Base-by-base conservation (phyloP, 2,888 invertebrate species). In the Spatulosminthurus flaviceps region DNA sequence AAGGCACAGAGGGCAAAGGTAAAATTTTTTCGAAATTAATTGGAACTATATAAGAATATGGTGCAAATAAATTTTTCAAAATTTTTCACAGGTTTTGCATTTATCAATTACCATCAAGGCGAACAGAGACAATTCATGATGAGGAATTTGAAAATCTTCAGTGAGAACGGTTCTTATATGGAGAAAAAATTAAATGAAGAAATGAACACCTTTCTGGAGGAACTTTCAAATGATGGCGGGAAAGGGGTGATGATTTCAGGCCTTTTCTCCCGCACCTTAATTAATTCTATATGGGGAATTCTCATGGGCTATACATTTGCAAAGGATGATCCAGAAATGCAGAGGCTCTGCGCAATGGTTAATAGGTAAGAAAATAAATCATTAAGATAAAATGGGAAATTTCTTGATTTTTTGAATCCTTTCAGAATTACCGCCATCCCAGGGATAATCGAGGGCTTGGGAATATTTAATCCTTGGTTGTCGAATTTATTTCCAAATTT, bases 51-150 rank as follows among this genome's bases (percentile, higher is more conserved):
- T 34, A 9, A 4, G 9, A 34, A 7, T 7, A 9, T 9, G 4
- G 9, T 34, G 34, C 34, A 34, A 34, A 4, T 34, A 34, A 34
- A 34, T 7, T 7, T 34, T 34, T 9, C 34, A 34, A 7, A 9
- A 34, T 9, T 9, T 34, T 16, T 16, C n/a, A 51, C 51, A 51
- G 51, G 51, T 16, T 2, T 51, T 16, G 51, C 51, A 19, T 51
- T 51, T n/a, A 19, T 42, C 22, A 22, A 72, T 4, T 42, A 22
- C 43, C 19, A 22, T 4, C 21, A 51, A 22, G 24, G 34, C 4
- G 72, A 72, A 24, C 72, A 72, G 51, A 34, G 26, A 1, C 43
- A 72, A 24, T 72, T 72, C n/a, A n/a, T 43, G 7, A 16, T 51
- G 13, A 72, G 24, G 22, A 72, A 19, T 26, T 51, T 72, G 11